Percentiles rank a stretch among this genome's conserved stretches.
Evolutionary conservation across 2,888 invertebrate species (phyloP).

Genomic region (Orthonevra nobilis): DNA sequence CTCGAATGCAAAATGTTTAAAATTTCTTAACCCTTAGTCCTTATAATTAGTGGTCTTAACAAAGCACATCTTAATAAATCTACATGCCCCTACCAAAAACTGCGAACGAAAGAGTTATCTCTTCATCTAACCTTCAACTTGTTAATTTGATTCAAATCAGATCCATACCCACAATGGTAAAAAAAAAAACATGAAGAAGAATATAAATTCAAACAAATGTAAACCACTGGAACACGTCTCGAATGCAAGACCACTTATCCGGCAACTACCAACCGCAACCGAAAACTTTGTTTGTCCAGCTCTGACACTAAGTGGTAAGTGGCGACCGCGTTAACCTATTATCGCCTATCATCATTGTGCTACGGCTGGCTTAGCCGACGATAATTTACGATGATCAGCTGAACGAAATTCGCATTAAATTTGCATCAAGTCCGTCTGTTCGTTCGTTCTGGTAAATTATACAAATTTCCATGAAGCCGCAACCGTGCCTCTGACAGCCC

Average conservation of each 20-base stretch:
- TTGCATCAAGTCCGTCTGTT: conserved; percentile 57
- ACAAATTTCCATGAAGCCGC: conserved; percentile 68
- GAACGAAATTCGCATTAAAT: conserved; percentile 69
- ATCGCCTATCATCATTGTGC: conserved; percentile 66
- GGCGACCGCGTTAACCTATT: conserved; percentile 70
- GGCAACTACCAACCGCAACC: conserved; percentile 61
- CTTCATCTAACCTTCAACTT: conserved; percentile 66
- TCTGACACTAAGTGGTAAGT: conserved; percentile 68
- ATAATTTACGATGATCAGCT: conserved; percentile 69
- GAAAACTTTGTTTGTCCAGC: conserved; percentile 67
- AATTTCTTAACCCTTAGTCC: too few species aligned
- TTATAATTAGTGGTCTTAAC: too few species aligned
- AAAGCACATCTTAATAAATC: conserved; percentile 51
- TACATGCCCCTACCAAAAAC: too few species aligned
- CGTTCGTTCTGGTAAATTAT: conserved; percentile 62
- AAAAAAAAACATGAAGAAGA: neutral
- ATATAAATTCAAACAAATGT: conserved; percentile 18
- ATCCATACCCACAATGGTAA: neutral
- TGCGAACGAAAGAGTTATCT: too few species aligned
- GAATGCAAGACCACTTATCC: conserved; percentile 65
- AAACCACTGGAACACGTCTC: conserved; percentile 64
- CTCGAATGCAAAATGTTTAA: too few species aligned
- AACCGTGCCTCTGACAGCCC: conserved; percentile 44
- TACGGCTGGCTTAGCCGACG: conserved; percentile 49
- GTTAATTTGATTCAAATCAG: conserved; percentile 64